Base-by-base conservation (phyloP, 2,888 invertebrate species). In the Chrysina gloriosa region DNA sequence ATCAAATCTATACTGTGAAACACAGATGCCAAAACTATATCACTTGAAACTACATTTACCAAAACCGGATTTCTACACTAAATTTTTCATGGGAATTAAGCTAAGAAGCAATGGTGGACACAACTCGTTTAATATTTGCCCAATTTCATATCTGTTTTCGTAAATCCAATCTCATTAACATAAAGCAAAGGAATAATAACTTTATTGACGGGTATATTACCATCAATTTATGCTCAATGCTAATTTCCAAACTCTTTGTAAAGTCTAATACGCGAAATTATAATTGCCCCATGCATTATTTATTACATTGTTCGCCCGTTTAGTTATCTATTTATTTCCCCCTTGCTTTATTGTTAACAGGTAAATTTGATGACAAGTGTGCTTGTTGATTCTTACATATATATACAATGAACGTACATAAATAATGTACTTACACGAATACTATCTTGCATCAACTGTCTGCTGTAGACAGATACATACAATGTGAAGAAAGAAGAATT, bases 171-270 rank as follows among this genome's bases (percentile, higher is more conserved):
- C n/a, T n/a, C n/a, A n/a, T n/a, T n/a, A n/a, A n/a, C n/a, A 25
- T 3, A 25, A 50, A 50, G 27, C 48, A 50, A 50, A 21, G 27
- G 23, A 5, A 65, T 34, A 34, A 34, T 7, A 34, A 34, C 34
- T 34, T 34, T 3, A 3, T 3, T 11, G 34, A 34, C 34, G 11
- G n/a, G 7, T 7, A 7, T 34, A 34, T 2, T 9, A 34, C 34
- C 9, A 9, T 11, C 34, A 7, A 34, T 9, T 34, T 34, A 3
- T 3, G 3, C 34, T 9, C 14, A 36, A n/a, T 5, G 14, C n/a
- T n/a, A n/a, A n/a, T 36, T n/a, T n/a, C n/a, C 36, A 36, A n/a
- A 9, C 2, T 14, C 36, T 2, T 36, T 36, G 2, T 11, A 11
- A 36, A 36, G 5, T n/a, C 11, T 14, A n/a, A 11, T 11, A 36